Evolutionary conservation across 1,140 invertebrate species (phyloP).

Genomic region (Drosophila kikkawai): DNA sequence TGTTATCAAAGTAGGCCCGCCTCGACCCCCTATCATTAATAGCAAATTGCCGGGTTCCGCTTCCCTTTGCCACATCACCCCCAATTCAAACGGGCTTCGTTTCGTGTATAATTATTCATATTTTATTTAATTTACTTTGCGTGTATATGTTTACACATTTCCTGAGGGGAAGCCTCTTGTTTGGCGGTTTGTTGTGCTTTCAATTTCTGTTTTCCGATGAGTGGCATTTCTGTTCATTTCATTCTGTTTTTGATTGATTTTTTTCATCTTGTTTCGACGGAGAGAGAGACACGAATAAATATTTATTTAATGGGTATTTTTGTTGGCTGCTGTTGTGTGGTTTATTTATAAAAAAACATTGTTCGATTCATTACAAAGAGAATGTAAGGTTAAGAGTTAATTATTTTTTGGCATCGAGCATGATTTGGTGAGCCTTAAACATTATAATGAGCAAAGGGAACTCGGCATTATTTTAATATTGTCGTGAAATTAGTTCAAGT

Average conservation of each 20-base stretch:
- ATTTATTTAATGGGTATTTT: slow-evolving; percentile 3
- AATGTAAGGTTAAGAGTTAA: slow-evolving; percentile 21
- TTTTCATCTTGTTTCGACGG: slow-evolving; percentile 2
- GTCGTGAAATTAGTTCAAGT: slow-evolving; percentile 6
- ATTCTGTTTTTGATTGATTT: slow-evolving; percentile 43
- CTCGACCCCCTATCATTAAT: slow-evolving; percentile 1
- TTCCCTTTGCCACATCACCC: slow-evolving; percentile 3
- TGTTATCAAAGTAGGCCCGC: slow-evolving; percentile 2
- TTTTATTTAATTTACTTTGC: slow-evolving; percentile 48
- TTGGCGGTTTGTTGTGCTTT: slow-evolving; percentile 27
- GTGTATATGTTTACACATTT: slow-evolving; percentile 29
- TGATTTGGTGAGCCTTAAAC: not conserved
- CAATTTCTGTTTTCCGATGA: slow-evolving; percentile 11
- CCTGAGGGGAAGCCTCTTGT: slow-evolving; percentile 21
- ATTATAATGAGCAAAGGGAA: slow-evolving; percentile 1
- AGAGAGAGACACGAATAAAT: slow-evolving; percentile 13
- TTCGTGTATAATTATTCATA: slow-evolving; percentile 22
- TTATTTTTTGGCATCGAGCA: slow-evolving; percentile 36
- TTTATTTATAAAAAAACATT: slow-evolving; percentile 14
- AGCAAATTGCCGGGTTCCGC: slow-evolving; percentile 18
- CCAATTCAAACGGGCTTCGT: not conserved
- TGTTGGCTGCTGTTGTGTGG: slow-evolving; percentile 1
- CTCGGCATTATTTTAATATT: slow-evolving; percentile 7
- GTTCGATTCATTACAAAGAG: slow-evolving; percentile 2
- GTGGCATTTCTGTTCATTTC: slow-evolving; percentile 25